Base-by-base conservation (phyloP, 2,797 vertebrate species). In the Sebastiscus tertius region DNA sequence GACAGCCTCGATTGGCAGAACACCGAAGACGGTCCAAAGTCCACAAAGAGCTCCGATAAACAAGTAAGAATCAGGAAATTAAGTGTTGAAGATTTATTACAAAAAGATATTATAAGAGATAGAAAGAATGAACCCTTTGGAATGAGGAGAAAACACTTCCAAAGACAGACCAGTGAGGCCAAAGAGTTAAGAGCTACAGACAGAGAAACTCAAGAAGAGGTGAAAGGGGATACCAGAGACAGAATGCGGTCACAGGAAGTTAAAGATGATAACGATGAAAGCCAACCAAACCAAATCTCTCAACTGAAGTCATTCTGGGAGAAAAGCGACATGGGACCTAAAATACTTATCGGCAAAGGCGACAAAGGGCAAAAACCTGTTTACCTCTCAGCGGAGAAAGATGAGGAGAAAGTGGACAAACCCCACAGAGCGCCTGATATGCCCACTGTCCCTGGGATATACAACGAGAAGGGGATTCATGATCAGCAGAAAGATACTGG, bases 281-380 rank as follows among this genome's bases (percentile, higher is more conserved):
- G 88, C 31, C 89, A 94, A 39, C 84, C 66, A 49, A 86, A 89
- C 85, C 96, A 94, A 87, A 95, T 95, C 81, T 95, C 91, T 24
- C 92, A 96, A 59, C 93, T 97, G 59, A 98, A 96, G 93, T 96
- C 95, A 5, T 97, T 97, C 80, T 98, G 97, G 96, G 97, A 98
- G 94, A 94, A 90, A 79, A 94, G 88, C 71, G 96, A 89, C 83
- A 33, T 73, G 49, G 83, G 87, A 3, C 81, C 94, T 22, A 93
- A 92, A 85, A 84, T 93, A 72, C 87, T 93, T 33, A 87, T 91
- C 26, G 83, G 91, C 72, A 91, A 86, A 84, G 59, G 55, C 6
- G 62, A 94, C 75, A 91, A 88, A 81, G 84, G 49, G 80, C 81
- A 68, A 42, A 83, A 86, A 76, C 29, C 72, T 54, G 18, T 31